Evolutionary conservation across 2,888 invertebrate genomes (phyloP).

Genomic region (Watsonalla cultraria): DNA sequence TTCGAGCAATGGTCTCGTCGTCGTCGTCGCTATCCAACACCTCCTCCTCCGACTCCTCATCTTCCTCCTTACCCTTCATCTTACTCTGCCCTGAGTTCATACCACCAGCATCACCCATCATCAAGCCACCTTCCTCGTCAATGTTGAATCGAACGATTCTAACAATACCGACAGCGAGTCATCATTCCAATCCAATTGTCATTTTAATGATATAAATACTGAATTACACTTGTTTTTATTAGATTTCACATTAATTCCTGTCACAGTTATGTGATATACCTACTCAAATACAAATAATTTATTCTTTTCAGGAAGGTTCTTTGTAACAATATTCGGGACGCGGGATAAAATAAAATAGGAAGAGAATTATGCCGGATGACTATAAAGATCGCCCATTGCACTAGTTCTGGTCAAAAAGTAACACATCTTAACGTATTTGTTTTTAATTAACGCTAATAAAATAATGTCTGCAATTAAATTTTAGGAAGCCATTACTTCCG

Average conservation of each 20-base stretch:
- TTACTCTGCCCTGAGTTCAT: constrained; percentile 49
- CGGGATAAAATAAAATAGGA: constrained; percentile 48
- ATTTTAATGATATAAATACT: constrained; percentile 8
- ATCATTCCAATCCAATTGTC: constrained; percentile 18
- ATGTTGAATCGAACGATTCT: constrained; percentile 7
- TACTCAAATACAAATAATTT: constrained; percentile 24
- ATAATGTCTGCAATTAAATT: constrained; percentile 71
- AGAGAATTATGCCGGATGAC: constrained; percentile 56
- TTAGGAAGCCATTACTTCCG: constrained; percentile 80
- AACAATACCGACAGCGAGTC: constrained; percentile 16
- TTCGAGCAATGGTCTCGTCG: constrained; percentile 70
- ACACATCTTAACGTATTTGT: constrained; percentile 28
- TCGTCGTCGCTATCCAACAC: constrained; percentile 68
- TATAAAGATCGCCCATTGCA: constrained; percentile 46
- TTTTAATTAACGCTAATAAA: constrained; percentile 50
- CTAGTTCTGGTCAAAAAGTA: constrained; percentile 32
- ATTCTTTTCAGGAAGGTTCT: constrained; percentile 49
- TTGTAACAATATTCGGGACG: constrained; percentile 62
- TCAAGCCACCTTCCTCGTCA: background rate
- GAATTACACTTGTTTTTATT: constrained; percentile 11
- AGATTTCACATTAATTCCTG: constrained; percentile 3
- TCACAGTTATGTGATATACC: constrained; percentile 5
- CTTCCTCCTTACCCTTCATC: constrained; percentile 49
- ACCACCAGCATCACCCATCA: constrained; percentile 59
- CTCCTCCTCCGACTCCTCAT: constrained; percentile 59